Evolutionary conservation across 1,140 invertebrate genomes (phyloP), one percentile per base, ranked within the genome.

Genomic region (Vanessa atalanta): DNA sequence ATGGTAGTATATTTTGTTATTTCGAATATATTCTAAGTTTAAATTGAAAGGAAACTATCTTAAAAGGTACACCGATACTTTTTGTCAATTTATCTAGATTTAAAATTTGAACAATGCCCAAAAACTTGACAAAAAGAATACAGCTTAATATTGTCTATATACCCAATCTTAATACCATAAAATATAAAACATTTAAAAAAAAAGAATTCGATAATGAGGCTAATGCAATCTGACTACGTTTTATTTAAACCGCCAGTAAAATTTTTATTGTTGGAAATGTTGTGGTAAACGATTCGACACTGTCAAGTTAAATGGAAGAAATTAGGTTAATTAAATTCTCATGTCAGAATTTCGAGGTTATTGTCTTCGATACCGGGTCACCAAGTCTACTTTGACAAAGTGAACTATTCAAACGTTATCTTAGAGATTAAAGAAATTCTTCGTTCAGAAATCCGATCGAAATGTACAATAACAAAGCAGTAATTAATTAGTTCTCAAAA

Each of bases 261-360:
- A 13, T 26, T 16, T 65, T 47, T 14, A 48, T 50, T 48, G 16
- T 55, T 31, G n/a, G 16, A 57, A 16, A 57, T 57, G 14, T 60
- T 13, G 3, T 47, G 43, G 16, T n/a, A 60, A 37, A 12, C 11
- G 20, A 60, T 23, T 57, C 20, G 11, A 16, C 20, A 23, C 16
- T n/a, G n/a, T n/a, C n/a, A 37, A 69, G 53, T 57, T n/a, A 69
- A 60, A n/a, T 16, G 16, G 66, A 37, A 31, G 51, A 60, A 69
- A 69, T 69, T 60, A 20, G 53, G 67, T 69, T 69, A 69, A 69
- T 69, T 60, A 60, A 69, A 69, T 69, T 69, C 67, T 60, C 47
- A 60, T 69, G 53, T 69, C 43, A 55, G 43, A 43, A 60, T 47
- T 69, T 60, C 8, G 53, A 55, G 53, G 48, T 23, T 55, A 53